Base-by-base conservation (phyloP, 2,888 invertebrate genomes). In the Acrobasis repandana region DNA sequence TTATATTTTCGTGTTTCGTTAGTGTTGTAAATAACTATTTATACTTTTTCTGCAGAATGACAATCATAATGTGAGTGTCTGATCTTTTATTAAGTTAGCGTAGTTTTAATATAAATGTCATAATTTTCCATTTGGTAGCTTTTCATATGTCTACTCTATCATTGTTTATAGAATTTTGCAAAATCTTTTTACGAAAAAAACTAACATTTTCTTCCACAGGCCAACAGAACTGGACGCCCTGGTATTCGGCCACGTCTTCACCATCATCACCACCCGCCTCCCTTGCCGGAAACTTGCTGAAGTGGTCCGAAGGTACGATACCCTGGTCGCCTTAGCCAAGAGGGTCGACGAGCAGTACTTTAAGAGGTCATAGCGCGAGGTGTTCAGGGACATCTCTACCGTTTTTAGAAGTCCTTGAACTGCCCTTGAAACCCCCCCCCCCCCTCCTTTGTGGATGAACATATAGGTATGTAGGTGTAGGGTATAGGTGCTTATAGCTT, bases 171-270 rank as follows among this genome's bases (percentile, higher is more conserved):
- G 28, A 28, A 28, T 8, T 28, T 28, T 5, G 2, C 28, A 28
- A 28, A 28, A 28, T 28, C 28, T 28, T 28, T 28, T 28, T 28
- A 28, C n/a, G n/a, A n/a, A n/a, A n/a, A n/a, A 2, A 28, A 28
- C 4, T 20, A 20, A 4, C 20, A 20, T 3, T 4, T 4, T 20
- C 4, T 16, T 16, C 18, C 43, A 70, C 93, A 97, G 97, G 60
- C 98, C 98, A 0, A 98, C 98, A 36, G 99, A 99, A 87, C 90
- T 99, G 66, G 99, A 99, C 88, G 99, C 99, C 1, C 89, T 99
- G 43, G 97, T 98, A 0, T 99, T 98, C 93, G 99, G 99, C 0
- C 99, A 99, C 88, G 93, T 99, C n/a, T 99, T 96, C 89, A 97
- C 98, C 0, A 96, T 99, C 70, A 92, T 99, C 63, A 98, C 98